A percentile compares a stretch with the other conserved stretches of the same genome.
Conservation (phyloP, 2,888 invertebrate species). For the Tipula unca region DNA sequence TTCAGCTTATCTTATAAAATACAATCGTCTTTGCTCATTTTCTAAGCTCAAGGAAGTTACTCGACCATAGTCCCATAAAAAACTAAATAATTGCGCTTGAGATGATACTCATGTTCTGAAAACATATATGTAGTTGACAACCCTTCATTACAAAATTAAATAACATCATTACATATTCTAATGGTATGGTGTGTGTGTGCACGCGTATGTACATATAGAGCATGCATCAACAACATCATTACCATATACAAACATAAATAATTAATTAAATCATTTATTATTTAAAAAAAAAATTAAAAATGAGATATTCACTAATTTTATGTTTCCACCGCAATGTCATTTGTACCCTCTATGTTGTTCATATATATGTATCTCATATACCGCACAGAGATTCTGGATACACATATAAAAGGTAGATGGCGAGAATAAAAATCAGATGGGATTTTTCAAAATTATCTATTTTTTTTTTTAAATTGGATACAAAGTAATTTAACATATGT, state of each 20-base stretch:
- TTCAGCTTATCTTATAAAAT: too few relatives aligned
- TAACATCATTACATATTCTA: not conserved
- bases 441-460: not conserved
- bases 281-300: too few relatives aligned
- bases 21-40: too few relatives aligned
- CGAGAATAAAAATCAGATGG: not conserved
- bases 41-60: too few relatives aligned
- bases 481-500: not conserved
- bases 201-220: not conserved
- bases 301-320: not conserved
- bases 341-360: not conserved
- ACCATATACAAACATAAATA: not conserved
- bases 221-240: not conserved
- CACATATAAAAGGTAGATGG: not conserved
- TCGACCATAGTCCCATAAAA: too few relatives aligned
- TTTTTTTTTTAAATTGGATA: not conserved
- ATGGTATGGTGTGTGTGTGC: not conserved
- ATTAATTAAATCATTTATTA: slow-evolving; percentile 4
- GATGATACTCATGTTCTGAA: not conserved
- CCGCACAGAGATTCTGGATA: too few relatives aligned
- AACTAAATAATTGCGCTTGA: not conserved
- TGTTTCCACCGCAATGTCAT: not conserved
- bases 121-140: not conserved
- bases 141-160: slow-evolving; percentile 1
- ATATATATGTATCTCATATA: not conserved